A percentile compares a stretch with the other conserved stretches of the same genome.
These are phyloP conservation scores for Corythornis cristatus DNA, from an alignment of 2,113 vertebrate species.

Conservation along the genomic window DNA sequence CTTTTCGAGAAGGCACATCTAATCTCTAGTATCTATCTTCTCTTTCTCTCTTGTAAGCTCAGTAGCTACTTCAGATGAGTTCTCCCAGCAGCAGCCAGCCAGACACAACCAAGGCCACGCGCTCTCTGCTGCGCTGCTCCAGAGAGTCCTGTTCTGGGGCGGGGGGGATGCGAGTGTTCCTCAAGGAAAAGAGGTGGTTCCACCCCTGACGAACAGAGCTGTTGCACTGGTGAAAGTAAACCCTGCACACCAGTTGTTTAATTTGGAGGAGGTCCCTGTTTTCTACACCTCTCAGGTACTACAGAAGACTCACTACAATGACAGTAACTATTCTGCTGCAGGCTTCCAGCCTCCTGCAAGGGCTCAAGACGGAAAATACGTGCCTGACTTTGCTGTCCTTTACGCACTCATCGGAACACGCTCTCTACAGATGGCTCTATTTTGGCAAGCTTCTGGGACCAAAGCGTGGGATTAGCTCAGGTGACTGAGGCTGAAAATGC, in stretches of 20 bases:
- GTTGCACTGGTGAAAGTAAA: neutral
- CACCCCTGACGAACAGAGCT: neutral
- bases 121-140: neutral
- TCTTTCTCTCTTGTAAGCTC: neutral
- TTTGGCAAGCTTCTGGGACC: neutral
- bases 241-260: accelerated
- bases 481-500: accelerated
- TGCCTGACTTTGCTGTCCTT: neutral
- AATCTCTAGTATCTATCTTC: neutral
- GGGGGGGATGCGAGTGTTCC: neutral
- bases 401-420: accelerated
- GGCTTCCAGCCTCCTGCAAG: neutral
- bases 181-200: neutral
- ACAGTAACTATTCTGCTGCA: neutral
- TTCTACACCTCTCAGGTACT: neutral
- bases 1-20: constrained; percentile 17
- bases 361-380: neutral
- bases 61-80: neutral
- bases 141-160: neutral
- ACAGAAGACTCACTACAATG: neutral
- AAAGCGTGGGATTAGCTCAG: accelerated
- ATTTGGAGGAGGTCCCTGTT: neutral
- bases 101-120: neutral
- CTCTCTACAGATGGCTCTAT: neutral
- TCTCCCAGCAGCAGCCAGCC: neutral